Evolutionary conservation across 2,113 vertebrate species (phyloP).

Genomic region (Eptesicus fuscus): DNA sequence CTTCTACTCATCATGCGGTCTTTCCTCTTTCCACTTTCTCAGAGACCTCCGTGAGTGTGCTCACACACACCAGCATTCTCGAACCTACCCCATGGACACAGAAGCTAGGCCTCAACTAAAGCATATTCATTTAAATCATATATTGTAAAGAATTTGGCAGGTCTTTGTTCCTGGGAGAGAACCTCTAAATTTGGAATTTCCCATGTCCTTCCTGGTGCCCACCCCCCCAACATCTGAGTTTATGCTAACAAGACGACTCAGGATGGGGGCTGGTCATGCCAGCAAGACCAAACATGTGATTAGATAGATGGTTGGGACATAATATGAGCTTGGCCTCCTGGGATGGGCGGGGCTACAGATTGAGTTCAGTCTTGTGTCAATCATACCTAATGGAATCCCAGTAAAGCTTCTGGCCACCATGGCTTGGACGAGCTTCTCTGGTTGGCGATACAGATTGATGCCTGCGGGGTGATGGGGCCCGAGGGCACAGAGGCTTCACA

Average conservation of each 20-base stretch:
- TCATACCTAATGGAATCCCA: neutral
- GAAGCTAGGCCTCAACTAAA: neutral
- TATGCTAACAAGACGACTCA: neutral
- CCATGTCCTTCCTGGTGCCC: neutral
- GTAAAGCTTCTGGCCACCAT: neutral
- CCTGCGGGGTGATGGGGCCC: neutral
- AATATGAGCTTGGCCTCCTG: neutral
- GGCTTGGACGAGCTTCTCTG: neutral
- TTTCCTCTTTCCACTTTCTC: neutral
- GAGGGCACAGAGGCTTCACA: neutral
- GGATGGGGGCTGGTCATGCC: neutral
- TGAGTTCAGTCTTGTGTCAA: neutral
- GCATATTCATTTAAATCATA: neutral
- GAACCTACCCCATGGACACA: neutral
- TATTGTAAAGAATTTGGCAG: neutral
- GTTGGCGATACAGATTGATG: fast-evolving
- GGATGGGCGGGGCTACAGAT: neutral
- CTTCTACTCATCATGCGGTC: neutral
- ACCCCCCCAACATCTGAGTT: neutral
- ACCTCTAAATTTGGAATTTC: neutral
- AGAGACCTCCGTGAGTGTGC: neutral
- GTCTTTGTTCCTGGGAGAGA: neutral
- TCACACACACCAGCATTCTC: neutral
- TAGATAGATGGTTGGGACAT: neutral
- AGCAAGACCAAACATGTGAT: neutral